Percentiles rank a stretch among this genome's conserved stretches.
Conservation (phyloP, 2,797 vertebrate genomes). For the Thunnus albacares region DNA sequence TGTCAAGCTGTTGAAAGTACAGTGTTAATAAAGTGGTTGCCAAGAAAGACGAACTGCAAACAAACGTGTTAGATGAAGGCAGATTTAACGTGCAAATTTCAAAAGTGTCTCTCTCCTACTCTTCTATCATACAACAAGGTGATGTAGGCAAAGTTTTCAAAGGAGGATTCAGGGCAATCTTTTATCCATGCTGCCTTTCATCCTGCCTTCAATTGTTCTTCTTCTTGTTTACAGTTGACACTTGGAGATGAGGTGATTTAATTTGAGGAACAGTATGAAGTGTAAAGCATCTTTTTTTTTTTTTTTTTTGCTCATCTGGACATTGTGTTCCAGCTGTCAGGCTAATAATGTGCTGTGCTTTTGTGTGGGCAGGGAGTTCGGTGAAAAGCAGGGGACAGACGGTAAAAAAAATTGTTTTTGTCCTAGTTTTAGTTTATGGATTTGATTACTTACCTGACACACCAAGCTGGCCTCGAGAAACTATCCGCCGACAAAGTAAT, state of each 20-base stretch:
- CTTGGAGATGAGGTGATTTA: slow-evolving; percentile 44
- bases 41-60: not conserved
- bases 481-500: not conserved
- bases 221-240: slow-evolving; percentile 32
- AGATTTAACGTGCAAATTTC: slow-evolving; percentile 5
- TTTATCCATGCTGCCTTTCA: slow-evolving; percentile 21
- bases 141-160: slow-evolving; percentile 17
- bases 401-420: slow-evolving; percentile 3
- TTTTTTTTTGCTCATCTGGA: slow-evolving; percentile 45
- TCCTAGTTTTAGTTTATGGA: not conserved
- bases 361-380: slow-evolving; percentile 9
- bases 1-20: slow-evolving; percentile 6
- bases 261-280: slow-evolving; percentile 8
- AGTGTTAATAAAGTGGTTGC: not conserved
- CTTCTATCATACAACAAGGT: not conserved
- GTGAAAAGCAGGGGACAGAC: not conserved
- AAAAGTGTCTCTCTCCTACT: not conserved
- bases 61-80: slow-evolving; percentile 20
- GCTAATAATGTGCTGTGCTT: slow-evolving; percentile 14
- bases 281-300: slow-evolving; percentile 16
- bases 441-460: slow-evolving; percentile 19
- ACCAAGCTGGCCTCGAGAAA: not conserved
- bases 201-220: slow-evolving; percentile 17
- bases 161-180: slow-evolving; percentile 1
- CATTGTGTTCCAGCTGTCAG: slow-evolving; percentile 53